These are phyloP conservation scores for Ladona fulva DNA, from an alignment of 1,140 invertebrate genomes.

Conservation along the genomic window DNA sequence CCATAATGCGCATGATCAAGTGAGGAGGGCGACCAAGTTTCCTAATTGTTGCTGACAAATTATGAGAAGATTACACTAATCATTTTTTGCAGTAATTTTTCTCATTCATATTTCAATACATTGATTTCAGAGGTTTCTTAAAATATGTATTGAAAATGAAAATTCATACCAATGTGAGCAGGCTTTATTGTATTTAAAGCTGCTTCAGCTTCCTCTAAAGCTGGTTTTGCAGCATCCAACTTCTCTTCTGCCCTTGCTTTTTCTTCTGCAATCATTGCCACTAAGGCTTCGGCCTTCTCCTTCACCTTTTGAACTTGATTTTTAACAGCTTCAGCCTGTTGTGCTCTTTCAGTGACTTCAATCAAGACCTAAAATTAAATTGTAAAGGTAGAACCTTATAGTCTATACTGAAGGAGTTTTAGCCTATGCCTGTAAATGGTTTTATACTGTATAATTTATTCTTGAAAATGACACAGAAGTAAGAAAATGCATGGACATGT, in stretches of 20 bases:
- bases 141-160: conserved; percentile 17
- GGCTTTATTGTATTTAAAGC: conserved; percentile 95
- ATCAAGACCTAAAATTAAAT: conserved; percentile 46
- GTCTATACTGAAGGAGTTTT: too few species aligned
- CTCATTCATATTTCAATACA: background rate
- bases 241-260: conserved; percentile 85
- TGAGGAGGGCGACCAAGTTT: conserved; percentile 91
- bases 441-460: too few species aligned
- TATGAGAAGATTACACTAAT: background rate
- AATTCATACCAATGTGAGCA: conserved; percentile 67
- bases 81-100: background rate
- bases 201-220: conserved; percentile 86
- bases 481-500: too few species aligned
- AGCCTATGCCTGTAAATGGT: too few species aligned
- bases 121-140: background rate
- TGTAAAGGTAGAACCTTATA: background rate
- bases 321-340: conserved; percentile 90
- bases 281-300: conserved; percentile 86
- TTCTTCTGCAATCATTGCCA: conserved; percentile 82
- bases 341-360: conserved; percentile 83
- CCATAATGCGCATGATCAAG: conserved; percentile 97
- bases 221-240: conserved; percentile 82
- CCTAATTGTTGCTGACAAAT: conserved; percentile 69
- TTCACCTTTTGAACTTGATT: conserved; percentile 92
- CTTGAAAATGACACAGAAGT: too few species aligned